Percentiles rank a stretch among this genome's conserved stretches.
phyloP scores from a whole-genome alignment of 1,140 invertebrate species.

The Vanessa atalanta region DNA sequence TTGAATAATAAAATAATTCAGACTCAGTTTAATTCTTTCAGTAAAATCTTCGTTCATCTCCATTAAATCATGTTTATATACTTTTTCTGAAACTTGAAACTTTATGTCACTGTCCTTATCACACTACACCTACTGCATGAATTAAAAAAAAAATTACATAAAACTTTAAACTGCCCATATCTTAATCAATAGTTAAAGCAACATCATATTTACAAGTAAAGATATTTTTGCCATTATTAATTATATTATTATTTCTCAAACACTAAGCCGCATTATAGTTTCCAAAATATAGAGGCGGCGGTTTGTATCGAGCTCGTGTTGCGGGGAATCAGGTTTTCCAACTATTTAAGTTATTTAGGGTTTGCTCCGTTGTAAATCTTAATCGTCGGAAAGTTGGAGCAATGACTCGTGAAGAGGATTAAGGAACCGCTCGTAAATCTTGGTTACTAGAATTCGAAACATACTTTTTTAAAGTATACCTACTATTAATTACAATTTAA shows the following conservation, averaged over 20 bases:
- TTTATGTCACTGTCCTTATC: too few relatives aligned
- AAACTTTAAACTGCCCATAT: too few relatives aligned
- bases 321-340: constrained; percentile 42
- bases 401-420: constrained; percentile 61
- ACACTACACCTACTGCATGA: too few relatives aligned
- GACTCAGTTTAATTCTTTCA: too few relatives aligned
- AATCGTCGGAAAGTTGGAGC: constrained; percentile 62
- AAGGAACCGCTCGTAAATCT: constrained; percentile 61
- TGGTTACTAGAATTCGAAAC: constrained; percentile 7
- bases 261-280: constrained; percentile 1
- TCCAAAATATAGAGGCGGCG: constrained; percentile 15
- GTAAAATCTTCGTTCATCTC: too few relatives aligned
- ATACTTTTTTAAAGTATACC: not conserved
- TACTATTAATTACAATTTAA: not conserved
- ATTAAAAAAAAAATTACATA: too few relatives aligned
- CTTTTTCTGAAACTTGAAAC: too few relatives aligned
- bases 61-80: too few relatives aligned
- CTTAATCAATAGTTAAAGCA: too few relatives aligned
- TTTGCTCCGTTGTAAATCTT: constrained; percentile 67
- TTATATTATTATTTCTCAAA: not conserved
- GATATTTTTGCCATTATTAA: too few relatives aligned
- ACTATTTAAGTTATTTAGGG: constrained; percentile 70
- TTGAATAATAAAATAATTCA: too few relatives aligned
- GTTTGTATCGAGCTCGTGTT: constrained; percentile 20
- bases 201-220: too few relatives aligned